Evolutionary conservation across 1,140 invertebrate genomes (phyloP).

Genomic region (Charaxes varanes): DNA sequence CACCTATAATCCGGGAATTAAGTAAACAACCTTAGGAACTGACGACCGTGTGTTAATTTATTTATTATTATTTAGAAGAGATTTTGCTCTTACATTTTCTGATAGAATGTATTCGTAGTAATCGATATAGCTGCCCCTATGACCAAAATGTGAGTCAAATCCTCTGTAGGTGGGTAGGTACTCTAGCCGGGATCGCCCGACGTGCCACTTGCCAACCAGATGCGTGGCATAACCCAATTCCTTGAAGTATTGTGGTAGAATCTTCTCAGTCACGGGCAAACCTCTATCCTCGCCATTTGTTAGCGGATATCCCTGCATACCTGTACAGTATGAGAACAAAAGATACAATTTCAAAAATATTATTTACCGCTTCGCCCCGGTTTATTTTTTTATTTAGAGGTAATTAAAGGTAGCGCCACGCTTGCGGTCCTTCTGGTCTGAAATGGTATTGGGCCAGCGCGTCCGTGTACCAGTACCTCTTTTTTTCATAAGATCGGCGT

Average conservation of each 20-base stretch:
- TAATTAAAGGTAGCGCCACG: no score
- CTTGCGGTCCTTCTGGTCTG: no score
- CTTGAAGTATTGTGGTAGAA: conserved; percentile 85
- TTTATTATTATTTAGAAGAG: no score
- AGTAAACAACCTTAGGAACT: no score
- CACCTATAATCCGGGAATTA: no score
- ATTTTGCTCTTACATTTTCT: no score
- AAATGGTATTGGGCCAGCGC: no score
- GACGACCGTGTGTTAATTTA: no score
- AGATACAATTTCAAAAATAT: not conserved
- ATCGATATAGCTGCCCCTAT: conserved; percentile 88
- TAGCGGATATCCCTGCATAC: conserved; percentile 61
- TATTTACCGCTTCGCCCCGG: no score
- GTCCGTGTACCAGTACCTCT: no score
- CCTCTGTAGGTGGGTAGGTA: conserved; percentile 87
- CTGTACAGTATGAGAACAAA: conserved; percentile 18
- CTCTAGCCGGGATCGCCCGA: conserved; percentile 81
- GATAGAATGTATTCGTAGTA: conserved; percentile 84
- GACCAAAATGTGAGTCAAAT: conserved; percentile 91
- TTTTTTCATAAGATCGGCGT: no score
- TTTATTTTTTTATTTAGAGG: no score
- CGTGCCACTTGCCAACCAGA: conserved; percentile 94
- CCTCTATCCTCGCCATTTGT: conserved; percentile 52
- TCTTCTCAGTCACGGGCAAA: conserved; percentile 73
- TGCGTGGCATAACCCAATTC: conserved; percentile 86